These are phyloP conservation scores for Syrphus vitripennis DNA, from an alignment of 2,888 invertebrate genomes.

Conservation along the genomic window DNA sequence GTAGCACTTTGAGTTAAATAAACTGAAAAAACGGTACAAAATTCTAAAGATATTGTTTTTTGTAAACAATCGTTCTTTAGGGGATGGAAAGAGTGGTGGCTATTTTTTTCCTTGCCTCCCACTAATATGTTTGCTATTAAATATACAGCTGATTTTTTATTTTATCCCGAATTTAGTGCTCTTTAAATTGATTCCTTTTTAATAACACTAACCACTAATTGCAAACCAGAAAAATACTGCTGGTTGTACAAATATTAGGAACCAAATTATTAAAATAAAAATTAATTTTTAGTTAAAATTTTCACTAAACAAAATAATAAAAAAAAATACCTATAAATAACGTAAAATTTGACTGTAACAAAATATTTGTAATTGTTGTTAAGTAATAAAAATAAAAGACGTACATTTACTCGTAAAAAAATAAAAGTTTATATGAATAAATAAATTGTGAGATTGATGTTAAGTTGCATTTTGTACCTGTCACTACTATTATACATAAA, in stretches of 20 bases:
- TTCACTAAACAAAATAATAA: not conserved
- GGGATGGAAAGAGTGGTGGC: too few relatives aligned
- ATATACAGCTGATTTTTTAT: too few relatives aligned
- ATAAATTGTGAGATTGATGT: constrained; percentile 63
- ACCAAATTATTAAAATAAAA: not conserved
- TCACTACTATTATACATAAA: constrained; percentile 62
- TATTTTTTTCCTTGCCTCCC: too few relatives aligned
- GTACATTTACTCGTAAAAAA: constrained; percentile 10
- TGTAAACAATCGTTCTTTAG: too few relatives aligned
- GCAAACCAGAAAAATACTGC: not conserved
- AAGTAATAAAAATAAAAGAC: constrained; percentile 9
- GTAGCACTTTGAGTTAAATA: too few relatives aligned
- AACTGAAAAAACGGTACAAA: too few relatives aligned
- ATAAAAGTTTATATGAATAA: not conserved
- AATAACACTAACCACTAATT: not conserved
- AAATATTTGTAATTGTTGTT: constrained; percentile 51
- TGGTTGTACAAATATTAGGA: not conserved
- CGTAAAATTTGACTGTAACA: constrained; percentile 32
- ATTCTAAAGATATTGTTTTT: too few relatives aligned
- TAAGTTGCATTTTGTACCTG: constrained; percentile 72
- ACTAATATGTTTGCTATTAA: too few relatives aligned
- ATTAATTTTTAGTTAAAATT: not conserved
- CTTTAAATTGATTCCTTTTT: not conserved
- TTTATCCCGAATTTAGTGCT: not conserved
- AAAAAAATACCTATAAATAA: not conserved